Base-by-base conservation (phyloP, 1,140 invertebrate species). In the Tribolium castaneum region DNA sequence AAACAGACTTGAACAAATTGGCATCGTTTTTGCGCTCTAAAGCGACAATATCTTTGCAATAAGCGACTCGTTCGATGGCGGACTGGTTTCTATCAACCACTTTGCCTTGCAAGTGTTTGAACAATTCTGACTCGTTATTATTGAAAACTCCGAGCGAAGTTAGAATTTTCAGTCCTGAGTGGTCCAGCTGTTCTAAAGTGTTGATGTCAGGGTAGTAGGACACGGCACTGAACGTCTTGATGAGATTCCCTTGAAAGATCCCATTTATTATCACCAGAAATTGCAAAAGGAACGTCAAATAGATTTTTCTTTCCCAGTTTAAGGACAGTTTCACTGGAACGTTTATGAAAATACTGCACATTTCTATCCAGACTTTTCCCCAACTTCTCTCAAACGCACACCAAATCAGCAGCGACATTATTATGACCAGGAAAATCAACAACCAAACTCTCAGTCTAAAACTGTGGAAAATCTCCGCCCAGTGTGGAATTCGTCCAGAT, bases 21-120 rank as follows among this genome's bases (percentile, higher is more conserved):
- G 77, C 77, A 35, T 82, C 81, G 4, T 56, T 77, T 12, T 71
- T 13, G 12, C 81, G 34, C 62, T 80, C 81, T 13, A 80, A 25
- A 6, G 71, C 77, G 4, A 75, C 75, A 66, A 19, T 71, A 30
- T 79, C 49, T 62, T 45, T 71, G 9, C 12, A 5, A 12, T 77
- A 12, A 39, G 66, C 70, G 9, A 13, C 35, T 14, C 30, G 14
- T 13, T 56, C 73, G 7, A 14, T 75, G 70, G 49, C 50, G 56
- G 12, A 30, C 30, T 14, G 13, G 10, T 39, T 66, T 51, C 3
- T 59, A 14, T 71, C 75, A 7, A 59, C 22, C 5, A 59, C 54
- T 25, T 71, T 30, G 9, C 1, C 6, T 19, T 77, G 30, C 16
- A 80, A 56, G 9, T 45, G 54, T 14, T 75, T 9, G 19, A 51